Percentiles rank a stretch among this genome's conserved stretches.
phyloP scores from a whole-genome alignment of 2,888 invertebrate genomes.

The Drosophila barbarae region DNA sequence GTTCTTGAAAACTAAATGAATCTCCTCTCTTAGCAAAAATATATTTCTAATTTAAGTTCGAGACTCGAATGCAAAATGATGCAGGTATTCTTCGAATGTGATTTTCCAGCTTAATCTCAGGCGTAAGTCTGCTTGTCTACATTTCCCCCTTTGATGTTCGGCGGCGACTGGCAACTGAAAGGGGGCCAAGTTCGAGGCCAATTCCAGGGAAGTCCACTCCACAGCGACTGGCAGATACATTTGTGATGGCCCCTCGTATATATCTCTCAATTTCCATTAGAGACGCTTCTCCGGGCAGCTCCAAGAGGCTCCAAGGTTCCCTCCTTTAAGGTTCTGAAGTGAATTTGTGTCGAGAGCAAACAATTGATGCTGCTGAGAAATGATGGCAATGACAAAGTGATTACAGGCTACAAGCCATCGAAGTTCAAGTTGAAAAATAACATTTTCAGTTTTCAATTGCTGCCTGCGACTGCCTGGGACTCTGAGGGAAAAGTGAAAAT shows the following conservation, averaged over 20 bases:
- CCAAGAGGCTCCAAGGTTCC: slow-evolving; percentile 14
- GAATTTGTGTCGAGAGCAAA: slow-evolving; percentile 64
- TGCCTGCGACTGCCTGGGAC: slow-evolving; percentile 5
- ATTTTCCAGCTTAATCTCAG: slow-evolving; percentile 1
- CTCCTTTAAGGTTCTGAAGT: slow-evolving; percentile 42
- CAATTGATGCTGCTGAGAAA: slow-evolving; percentile 71
- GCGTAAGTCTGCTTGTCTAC: neutral
- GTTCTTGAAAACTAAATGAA: too few relatives aligned
- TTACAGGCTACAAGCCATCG: slow-evolving; percentile 62
- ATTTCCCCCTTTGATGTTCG: slow-evolving; percentile 37
- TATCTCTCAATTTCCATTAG: slow-evolving; percentile 66
- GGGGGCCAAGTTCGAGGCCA: slow-evolving; percentile 56
- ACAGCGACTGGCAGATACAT: slow-evolving; percentile 30
- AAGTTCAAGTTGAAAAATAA: slow-evolving; percentile 62
- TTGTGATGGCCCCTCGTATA: slow-evolving; percentile 14
- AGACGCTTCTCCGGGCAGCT: slow-evolving; percentile 29
- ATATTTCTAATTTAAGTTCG: neutral
- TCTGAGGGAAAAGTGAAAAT: slow-evolving; percentile 60
- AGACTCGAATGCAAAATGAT: too few relatives aligned
- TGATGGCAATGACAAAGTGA: slow-evolving; percentile 75
- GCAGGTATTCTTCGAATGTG: neutral
- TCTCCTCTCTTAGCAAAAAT: neutral
- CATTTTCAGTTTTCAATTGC: slow-evolving; percentile 60
- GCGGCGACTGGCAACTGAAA: slow-evolving; percentile 47
- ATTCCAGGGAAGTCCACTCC: slow-evolving; percentile 72